A percentile compares a stretch with the other conserved stretches of the same genome.
These are phyloP conservation scores for Nyctibius bracteatus DNA, from an alignment of 2,113 vertebrate species.

Conservation along the genomic window DNA sequence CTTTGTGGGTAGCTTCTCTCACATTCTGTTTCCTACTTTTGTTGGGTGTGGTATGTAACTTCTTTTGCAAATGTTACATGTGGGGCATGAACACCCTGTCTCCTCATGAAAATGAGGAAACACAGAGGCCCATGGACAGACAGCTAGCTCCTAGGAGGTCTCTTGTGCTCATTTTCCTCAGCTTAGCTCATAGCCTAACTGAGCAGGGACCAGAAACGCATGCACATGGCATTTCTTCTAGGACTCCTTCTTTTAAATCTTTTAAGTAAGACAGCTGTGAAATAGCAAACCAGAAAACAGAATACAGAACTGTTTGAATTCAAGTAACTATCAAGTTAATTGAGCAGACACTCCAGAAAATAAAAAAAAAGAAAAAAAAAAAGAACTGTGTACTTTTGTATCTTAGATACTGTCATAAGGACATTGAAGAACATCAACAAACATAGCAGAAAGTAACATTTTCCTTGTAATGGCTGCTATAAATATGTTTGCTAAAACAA, in stretches of 20 bases:
- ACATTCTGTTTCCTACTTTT: background rate
- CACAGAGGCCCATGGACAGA: background rate
- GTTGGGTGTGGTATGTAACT: background rate
- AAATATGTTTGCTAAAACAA: slow-evolving; percentile 62
- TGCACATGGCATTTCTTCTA: background rate
- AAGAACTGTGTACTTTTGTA: background rate
- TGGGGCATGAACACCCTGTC: background rate
- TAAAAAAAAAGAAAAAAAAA: background rate
- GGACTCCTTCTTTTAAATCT: background rate
- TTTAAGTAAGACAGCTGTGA: background rate
- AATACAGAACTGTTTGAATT: background rate
- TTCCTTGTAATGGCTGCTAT: background rate
- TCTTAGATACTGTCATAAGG: background rate
- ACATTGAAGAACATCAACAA: background rate
- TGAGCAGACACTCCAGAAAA: background rate
- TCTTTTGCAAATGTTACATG: background rate
- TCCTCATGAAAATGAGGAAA: background rate
- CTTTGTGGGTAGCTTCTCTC: background rate
- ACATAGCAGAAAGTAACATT: background rate
- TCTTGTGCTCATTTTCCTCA: background rate
- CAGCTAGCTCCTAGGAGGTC: background rate
- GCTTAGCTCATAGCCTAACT: background rate
- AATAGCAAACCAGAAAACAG: background rate
- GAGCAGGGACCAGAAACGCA: background rate
- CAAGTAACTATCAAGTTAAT: background rate